Evolutionary conservation across 2,113 vertebrate genomes (phyloP).

Genomic region (Synchiropus splendidus): DNA sequence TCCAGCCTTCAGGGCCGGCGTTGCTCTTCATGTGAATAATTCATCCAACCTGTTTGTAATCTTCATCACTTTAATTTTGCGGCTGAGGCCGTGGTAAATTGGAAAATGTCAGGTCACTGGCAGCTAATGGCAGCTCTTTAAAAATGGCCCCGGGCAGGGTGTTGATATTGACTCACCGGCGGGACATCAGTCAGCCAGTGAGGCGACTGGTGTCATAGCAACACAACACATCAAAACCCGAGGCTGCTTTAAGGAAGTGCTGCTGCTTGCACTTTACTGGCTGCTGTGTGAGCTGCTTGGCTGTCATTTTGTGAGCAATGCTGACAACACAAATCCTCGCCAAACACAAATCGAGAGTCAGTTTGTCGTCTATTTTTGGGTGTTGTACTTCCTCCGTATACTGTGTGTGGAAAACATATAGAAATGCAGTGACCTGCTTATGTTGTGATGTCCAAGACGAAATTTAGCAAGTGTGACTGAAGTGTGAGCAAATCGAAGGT

Average conservation of each 20-base stretch:
- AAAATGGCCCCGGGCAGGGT: slow-evolving; percentile 13
- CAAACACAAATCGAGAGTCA: slow-evolving; percentile 21
- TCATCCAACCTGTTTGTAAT: slow-evolving; percentile 32
- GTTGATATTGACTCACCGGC: slow-evolving; percentile 30
- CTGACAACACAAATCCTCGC: slow-evolving; percentile 32
- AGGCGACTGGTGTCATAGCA: slow-evolving; percentile 32
- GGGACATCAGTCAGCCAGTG: slow-evolving; percentile 17
- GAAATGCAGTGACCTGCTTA: no score
- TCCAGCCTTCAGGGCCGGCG: slow-evolving; percentile 17
- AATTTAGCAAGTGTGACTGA: no score
- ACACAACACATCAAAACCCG: slow-evolving; percentile 27
- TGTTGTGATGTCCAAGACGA: no score
- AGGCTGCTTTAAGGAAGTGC: slow-evolving; percentile 29
- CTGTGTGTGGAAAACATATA: no score
- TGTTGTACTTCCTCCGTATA: no score
- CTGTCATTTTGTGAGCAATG: slow-evolving; percentile 39
- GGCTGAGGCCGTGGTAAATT: slow-evolving; percentile 12
- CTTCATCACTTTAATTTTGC: slow-evolving; percentile 26
- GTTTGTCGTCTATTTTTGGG: slow-evolving; percentile 18
- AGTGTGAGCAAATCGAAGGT: no score
- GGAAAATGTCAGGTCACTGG: background rate
- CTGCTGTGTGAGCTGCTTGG: slow-evolving; percentile 35
- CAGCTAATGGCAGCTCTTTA: slow-evolving; percentile 28
- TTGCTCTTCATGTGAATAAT: slow-evolving; percentile 39
- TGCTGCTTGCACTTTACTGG: slow-evolving; percentile 32